A percentile compares a stretch with the other conserved stretches of the same genome.
Conservation (phyloP, 2,888 invertebrate species). For the Bellardia pandia region DNA sequence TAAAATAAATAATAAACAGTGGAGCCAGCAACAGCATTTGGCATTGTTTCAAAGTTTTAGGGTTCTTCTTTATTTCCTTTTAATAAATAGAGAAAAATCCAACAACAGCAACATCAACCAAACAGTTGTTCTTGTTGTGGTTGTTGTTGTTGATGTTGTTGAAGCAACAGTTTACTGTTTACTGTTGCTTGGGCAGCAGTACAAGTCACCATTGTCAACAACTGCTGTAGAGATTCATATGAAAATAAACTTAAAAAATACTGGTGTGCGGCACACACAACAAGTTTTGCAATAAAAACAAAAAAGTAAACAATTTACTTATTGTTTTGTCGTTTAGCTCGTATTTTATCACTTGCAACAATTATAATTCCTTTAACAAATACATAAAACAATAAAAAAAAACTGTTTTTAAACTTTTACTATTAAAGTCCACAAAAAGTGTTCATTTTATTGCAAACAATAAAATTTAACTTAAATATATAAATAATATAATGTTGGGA, state of each 20-base stretch:
- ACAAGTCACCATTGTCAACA: conserved; percentile 69
- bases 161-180: conserved; percentile 67
- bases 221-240: conserved; percentile 42
- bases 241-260: conserved; percentile 29
- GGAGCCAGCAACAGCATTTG: conserved; percentile 53
- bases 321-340: conserved; percentile 64
- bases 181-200: conserved; percentile 41
- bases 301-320: conserved; percentile 57
- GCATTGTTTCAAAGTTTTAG: conserved; percentile 65
- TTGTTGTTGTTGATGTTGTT: not conserved
- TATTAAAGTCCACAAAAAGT: conserved; percentile 28
- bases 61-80: conserved; percentile 2
- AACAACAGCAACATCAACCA: too few species aligned
- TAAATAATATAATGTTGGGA: conserved; percentile 26
- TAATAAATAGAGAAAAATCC: not conserved
- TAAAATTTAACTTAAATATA: conserved; percentile 47
- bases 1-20: conserved; percentile 59
- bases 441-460: conserved; percentile 46
- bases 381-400: conserved; percentile 49
- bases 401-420: conserved; percentile 44
- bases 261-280: not conserved
- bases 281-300: not conserved
- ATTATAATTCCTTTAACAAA: conserved; percentile 67
- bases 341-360: conserved; percentile 68
- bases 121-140: too few species aligned